These are phyloP conservation scores for Abramis brama DNA, from an alignment of 2,113 vertebrate genomes.

Conservation along the genomic window DNA sequence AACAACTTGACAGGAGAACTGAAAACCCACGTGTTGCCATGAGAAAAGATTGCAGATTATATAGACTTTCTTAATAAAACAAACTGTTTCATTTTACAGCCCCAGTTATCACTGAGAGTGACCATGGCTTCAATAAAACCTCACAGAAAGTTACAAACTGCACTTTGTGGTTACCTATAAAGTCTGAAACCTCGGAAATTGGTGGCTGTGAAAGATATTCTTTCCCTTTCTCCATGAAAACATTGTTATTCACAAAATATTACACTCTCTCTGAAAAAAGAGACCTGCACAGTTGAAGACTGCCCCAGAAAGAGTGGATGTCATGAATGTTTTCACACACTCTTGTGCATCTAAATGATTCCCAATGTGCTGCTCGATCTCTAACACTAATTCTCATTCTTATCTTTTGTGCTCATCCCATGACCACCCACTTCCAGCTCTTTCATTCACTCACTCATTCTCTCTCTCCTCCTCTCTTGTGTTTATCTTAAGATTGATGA, in stretches of 20 bases:
- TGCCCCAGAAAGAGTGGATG: constrained; percentile 25
- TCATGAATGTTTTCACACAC: constrained; percentile 28
- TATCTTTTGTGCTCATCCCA: constrained; percentile 68
- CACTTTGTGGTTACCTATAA: neutral
- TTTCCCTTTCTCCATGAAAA: neutral
- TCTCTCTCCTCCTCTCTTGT: constrained; percentile 53
- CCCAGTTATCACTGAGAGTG: neutral
- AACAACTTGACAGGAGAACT: neutral
- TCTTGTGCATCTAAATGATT: constrained; percentile 38
- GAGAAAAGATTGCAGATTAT: neutral
- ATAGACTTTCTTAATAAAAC: neutral
- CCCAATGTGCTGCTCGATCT: constrained; percentile 58
- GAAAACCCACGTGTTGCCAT: neutral
- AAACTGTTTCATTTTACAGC: neutral
- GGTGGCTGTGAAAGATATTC: neutral
- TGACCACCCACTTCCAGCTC: constrained; percentile 60
- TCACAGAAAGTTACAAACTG: neutral
- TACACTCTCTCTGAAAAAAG: neutral
- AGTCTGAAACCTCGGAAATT: neutral
- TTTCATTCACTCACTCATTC: constrained; percentile 63
- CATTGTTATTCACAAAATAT: neutral
- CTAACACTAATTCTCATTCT: constrained; percentile 57
- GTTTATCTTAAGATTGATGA: constrained; percentile 79
- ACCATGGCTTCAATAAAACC: neutral
- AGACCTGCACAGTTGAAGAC: constrained; percentile 35